Evolutionary conservation across 2,888 invertebrate genomes (phyloP).

Genomic region (Lasioglossum calceatum): DNA sequence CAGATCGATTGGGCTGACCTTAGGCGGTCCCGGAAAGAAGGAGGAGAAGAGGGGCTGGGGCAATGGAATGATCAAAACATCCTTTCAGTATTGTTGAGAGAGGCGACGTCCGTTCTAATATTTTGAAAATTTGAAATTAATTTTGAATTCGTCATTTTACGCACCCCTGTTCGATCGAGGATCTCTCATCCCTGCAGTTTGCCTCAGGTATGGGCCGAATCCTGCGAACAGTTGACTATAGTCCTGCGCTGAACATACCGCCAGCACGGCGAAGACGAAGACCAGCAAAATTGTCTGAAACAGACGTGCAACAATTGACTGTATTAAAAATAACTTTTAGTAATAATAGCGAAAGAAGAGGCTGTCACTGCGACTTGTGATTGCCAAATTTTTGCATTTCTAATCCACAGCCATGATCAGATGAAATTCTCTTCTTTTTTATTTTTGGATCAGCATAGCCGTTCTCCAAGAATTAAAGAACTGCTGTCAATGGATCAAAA

Average conservation of each 20-base stretch:
- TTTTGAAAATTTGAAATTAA: neutral
- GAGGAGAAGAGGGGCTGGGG: no score
- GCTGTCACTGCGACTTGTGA: neutral
- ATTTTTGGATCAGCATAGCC: neutral
- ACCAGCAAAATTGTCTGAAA: slow-evolving; percentile 78
- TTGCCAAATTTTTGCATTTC: neutral
- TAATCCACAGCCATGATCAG: neutral
- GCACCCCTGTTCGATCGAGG: slow-evolving; percentile 82
- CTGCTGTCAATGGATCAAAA: neutral
- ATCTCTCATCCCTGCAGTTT: slow-evolving; percentile 76
- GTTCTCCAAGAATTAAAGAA: neutral
- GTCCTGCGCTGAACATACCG: slow-evolving; percentile 76
- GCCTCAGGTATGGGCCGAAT: slow-evolving; percentile 79
- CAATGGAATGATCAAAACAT: neutral
- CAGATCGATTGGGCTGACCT: slow-evolving; percentile 22
- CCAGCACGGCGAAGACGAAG: slow-evolving; percentile 73
- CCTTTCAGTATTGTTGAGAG: neutral
- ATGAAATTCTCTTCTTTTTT: neutral
- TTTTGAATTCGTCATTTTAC: slow-evolving; percentile 1
- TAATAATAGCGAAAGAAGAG: neutral
- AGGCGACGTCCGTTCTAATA: neutral
- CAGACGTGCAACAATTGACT: neutral
- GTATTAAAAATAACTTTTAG: neutral
- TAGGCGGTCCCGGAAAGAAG: neutral
- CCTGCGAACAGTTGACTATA: slow-evolving; percentile 81